phyloP scores from a whole-genome alignment of 2,113 vertebrate species.

The Antechinus flavipes region DNA sequence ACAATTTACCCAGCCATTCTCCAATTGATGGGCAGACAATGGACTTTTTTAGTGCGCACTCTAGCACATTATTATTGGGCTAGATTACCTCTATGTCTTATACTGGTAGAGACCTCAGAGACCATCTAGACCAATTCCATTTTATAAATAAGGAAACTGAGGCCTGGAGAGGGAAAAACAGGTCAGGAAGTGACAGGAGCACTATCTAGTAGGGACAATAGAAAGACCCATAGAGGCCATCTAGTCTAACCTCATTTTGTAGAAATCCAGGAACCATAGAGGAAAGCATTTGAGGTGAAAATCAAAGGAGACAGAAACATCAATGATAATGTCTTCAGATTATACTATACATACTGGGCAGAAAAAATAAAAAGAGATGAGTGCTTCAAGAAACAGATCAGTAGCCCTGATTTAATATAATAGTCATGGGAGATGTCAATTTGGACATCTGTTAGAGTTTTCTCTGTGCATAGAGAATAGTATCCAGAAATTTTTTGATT shows the following conservation, averaged over 20 bases:
- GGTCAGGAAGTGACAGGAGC: not conserved
- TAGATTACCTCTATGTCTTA: not conserved
- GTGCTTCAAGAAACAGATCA: not conserved
- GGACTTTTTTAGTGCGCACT: not conserved
- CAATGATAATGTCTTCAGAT: not conserved
- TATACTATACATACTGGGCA: not conserved
- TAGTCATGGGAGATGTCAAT: not conserved
- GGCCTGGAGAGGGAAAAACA: not conserved
- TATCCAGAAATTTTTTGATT: not conserved
- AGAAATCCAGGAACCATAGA: not conserved
- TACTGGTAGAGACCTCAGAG: not conserved
- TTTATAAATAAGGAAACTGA: not conserved
- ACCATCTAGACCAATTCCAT: not conserved
- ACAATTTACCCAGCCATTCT: too few relatives aligned
- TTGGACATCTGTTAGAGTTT: not conserved
- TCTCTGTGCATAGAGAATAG: not conserved
- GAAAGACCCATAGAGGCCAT: not conserved
- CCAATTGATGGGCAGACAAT: too few relatives aligned
- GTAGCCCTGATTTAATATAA: not conserved
- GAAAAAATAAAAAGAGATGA: not conserved
- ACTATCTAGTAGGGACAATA: not conserved
- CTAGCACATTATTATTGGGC: not conserved
- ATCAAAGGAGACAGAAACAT: not conserved
- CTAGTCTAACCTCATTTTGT: not conserved
- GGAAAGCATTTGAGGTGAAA: not conserved